These are phyloP conservation scores for Psittacula echo DNA, from an alignment of 2,797 vertebrate genomes.

Conservation along the genomic window DNA sequence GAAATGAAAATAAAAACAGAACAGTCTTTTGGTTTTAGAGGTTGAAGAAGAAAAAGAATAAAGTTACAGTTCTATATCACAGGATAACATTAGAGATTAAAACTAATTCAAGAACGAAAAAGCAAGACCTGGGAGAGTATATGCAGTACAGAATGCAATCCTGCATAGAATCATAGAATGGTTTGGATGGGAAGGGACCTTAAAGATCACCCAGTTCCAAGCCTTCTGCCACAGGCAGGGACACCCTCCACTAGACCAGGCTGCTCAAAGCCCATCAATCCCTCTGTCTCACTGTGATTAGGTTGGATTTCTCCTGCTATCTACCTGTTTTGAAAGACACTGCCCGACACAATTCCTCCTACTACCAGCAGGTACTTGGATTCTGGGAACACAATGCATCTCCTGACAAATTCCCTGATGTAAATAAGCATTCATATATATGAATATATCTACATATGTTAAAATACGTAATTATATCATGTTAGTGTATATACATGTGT, in stretches of 20 bases:
- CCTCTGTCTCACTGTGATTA: not conserved
- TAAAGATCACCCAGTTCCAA: too few relatives aligned
- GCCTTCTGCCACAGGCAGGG: too few relatives aligned
- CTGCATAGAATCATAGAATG: too few relatives aligned
- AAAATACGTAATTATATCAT: not conserved
- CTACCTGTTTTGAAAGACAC: not conserved
- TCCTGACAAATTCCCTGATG: not conserved
- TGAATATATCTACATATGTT: not conserved
- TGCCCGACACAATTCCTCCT: not conserved
- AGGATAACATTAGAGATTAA: not conserved
- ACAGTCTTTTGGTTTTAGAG: not conserved
- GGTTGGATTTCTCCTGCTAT: not conserved
- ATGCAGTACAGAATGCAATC: not conserved
- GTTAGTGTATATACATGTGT: too few relatives aligned
- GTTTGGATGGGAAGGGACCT: too few relatives aligned
- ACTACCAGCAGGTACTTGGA: not conserved
- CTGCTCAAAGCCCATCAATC: not conserved
- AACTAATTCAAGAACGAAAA: not conserved
- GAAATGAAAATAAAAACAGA: not conserved
- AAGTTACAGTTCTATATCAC: not conserved
- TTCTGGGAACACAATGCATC: not conserved
- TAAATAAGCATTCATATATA: not conserved
- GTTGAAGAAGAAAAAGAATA: not conserved
- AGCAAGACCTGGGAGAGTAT: not conserved
- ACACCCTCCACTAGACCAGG: too few relatives aligned